Evolutionary conservation across 2,113 vertebrate species (phyloP), one percentile per base, ranked within the genome.

Genomic region (Podarcis cretensis): DNA sequence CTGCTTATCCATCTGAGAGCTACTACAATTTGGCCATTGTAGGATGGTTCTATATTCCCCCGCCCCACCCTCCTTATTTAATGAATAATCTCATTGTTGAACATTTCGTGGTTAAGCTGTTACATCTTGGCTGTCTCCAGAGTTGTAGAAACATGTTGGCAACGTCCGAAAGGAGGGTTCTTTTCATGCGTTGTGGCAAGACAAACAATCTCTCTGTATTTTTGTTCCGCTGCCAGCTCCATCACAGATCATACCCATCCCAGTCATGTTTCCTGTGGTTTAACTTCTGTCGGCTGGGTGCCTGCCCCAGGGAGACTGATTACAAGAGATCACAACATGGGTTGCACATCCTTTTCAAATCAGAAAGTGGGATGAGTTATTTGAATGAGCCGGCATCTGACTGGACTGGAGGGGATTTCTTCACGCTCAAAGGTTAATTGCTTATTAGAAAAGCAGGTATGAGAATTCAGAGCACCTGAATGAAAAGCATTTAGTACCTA

Each of bases 51-150:
- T 77, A 76, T 35, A 73, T 87, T 20, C 71, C 9, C 88, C 35
- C 73, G 75, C 59, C 86, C 48, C 32, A 80, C 25, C 37, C 27
- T 37, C 25, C 74, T 27, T 63, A 71, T 86, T 86, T 93, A 92
- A 94, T 95, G 94, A 96, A 95, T 90, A 91, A 93, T 25, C 18
- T 91, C n/a, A 82, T 91, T 93, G 92, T 93, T 93, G 84, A 95
- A 89, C 88, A 90, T 59, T 21, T 83, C 78, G 66, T 82, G 84
- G 85, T 95, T 94, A 91, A 84, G 88, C 18, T 89, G 90, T 92
- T 93, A 32, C 94, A 92, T 93, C 86, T 93, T 96, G 92, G 87
- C 87, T 92, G 93, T 83, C 92, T 89, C 40, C 69, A 86, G 40
- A 89, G 89, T 90, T 92, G 71, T 84, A 96, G 84, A 92, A 93